Base-by-base conservation (phyloP, 2,113 vertebrate species). In the Atractosteus spatula region DNA sequence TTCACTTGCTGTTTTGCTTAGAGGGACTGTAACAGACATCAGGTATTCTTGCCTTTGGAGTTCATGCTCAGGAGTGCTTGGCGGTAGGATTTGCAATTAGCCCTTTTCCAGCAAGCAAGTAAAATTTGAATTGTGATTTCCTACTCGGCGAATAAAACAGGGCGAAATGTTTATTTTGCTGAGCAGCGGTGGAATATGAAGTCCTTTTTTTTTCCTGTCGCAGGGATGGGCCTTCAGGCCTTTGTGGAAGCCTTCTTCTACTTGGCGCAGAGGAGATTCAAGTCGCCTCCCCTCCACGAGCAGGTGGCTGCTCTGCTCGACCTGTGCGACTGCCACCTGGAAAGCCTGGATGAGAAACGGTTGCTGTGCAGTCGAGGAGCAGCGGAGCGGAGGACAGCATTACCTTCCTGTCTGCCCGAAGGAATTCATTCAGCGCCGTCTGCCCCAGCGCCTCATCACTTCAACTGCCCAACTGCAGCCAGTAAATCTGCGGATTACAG, bases 201-300 rank as follows among this genome's bases (percentile, higher is more conserved):
- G 29, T 29, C 29, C 29, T 29, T 29, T 29, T 29, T 72, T 41
- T 57, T 42, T 74, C 80, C 80, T 41, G 14, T 14, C 41, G 17
- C 86, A 99, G 97, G 97, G 44, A 99, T 99, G 97, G 91, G 94
- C 29, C 86, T 98, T 54, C 97, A 97, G 65, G 96, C 96, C 0
- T 99, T 98, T 3, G 83, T 97, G 0, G 96, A 98, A 73, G 95
- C 95, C 59, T 95, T 98, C 82, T 95, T 96, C 73, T 89, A 90
- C 79, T 80, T 99, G 90, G 96, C 97, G 3, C 92, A 89, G 64
- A 92, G 90, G 69, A 92, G 92, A 69, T 99, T 93, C 89, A 97
- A 96, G 82, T 87, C 86, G 0, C 78, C 86, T 73, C 76, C 81
- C 0, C 89, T 95, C 5, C 90, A 88, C 1, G 88, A 96, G 76